Percentiles rank a stretch among this genome's conserved stretches.
These are phyloP conservation scores for Campaea margaritaria DNA, from an alignment of 2,888 invertebrate genomes.

Conservation along the genomic window DNA sequence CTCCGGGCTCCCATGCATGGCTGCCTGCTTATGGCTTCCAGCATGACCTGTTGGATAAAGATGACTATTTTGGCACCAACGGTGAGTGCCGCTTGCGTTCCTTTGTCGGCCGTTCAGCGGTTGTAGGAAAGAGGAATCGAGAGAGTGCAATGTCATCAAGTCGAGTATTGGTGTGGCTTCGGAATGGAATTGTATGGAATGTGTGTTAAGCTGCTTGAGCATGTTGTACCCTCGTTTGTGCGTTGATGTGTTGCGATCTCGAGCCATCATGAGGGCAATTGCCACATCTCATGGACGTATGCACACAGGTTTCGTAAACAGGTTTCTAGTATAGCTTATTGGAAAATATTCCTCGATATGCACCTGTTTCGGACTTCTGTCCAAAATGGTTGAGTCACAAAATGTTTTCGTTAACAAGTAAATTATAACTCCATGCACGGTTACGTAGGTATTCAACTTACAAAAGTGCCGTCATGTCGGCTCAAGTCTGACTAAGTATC, in stretches of 20 bases:
- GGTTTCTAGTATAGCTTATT: slow-evolving; percentile 40
- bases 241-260: slow-evolving; percentile 38
- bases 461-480: slow-evolving; percentile 16
- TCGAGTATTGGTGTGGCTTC: slow-evolving; percentile 54
- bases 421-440: slow-evolving; percentile 4
- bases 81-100: slow-evolving; percentile 78
- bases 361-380: slow-evolving; percentile 11
- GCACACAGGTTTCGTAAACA: slow-evolving; percentile 44
- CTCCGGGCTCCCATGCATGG: slow-evolving; percentile 90
- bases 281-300: slow-evolving; percentile 44
- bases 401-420: slow-evolving; percentile 2
- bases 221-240: slow-evolving; percentile 38
- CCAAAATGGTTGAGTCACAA: background rate
- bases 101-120: slow-evolving; percentile 46
- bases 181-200: slow-evolving; percentile 52
- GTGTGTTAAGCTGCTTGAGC: slow-evolving; percentile 34
- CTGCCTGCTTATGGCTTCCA: slow-evolving; percentile 92
- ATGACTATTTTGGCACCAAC: slow-evolving; percentile 87
- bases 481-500: slow-evolving; percentile 16
- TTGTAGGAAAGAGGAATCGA: slow-evolving; percentile 38
- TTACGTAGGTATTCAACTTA: slow-evolving; percentile 16
- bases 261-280: slow-evolving; percentile 41
- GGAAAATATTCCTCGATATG: slow-evolving; percentile 32
- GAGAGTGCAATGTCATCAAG: slow-evolving; percentile 49
- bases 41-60: slow-evolving; percentile 87